Conservation (phyloP, 2,113 vertebrate genomes). For the Gopherus flavomarginatus region DNA sequence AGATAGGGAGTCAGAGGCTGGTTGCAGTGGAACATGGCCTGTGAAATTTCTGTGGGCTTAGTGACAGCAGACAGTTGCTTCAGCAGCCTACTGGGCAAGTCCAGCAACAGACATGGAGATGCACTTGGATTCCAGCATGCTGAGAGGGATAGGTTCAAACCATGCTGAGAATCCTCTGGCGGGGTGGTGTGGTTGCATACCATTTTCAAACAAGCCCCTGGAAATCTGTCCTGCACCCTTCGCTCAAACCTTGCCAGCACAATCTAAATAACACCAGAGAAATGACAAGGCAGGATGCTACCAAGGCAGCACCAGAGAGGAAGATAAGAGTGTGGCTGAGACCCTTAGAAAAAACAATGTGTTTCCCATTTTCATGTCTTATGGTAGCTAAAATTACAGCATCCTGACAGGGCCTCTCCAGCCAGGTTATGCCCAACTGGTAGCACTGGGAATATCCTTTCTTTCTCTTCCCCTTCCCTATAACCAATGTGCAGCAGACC, state of each 20-base stretch:
- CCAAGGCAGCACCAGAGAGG: not conserved
- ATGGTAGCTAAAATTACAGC: not conserved
- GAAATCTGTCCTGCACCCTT: not conserved
- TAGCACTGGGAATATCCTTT: not conserved
- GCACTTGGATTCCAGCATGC: not conserved
- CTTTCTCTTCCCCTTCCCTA: not conserved
- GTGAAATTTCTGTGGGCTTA: not conserved
- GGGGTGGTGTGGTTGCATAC: not conserved
- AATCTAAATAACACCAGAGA: slow-evolving; percentile 8
- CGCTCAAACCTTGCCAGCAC: not conserved
- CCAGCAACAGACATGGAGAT: not conserved
- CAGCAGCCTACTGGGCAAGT: not conserved
- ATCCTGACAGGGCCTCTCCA: not conserved
- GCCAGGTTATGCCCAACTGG: not conserved
- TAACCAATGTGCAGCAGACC: not conserved
- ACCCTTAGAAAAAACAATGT: not conserved
- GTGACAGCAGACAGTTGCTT: not conserved
- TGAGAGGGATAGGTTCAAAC: not conserved
- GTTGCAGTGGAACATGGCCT: not conserved
- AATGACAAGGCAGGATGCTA: slow-evolving; percentile 3
- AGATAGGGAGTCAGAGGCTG: not conserved
- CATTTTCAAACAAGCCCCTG: not conserved
- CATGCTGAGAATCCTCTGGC: not conserved
- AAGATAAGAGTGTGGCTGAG: not conserved
- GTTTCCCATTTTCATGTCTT: not conserved